These are phyloP conservation scores for Dendronephthya gigantea DNA, from an alignment of 64 coral and sea anemone species.

Conservation along the genomic window DNA sequence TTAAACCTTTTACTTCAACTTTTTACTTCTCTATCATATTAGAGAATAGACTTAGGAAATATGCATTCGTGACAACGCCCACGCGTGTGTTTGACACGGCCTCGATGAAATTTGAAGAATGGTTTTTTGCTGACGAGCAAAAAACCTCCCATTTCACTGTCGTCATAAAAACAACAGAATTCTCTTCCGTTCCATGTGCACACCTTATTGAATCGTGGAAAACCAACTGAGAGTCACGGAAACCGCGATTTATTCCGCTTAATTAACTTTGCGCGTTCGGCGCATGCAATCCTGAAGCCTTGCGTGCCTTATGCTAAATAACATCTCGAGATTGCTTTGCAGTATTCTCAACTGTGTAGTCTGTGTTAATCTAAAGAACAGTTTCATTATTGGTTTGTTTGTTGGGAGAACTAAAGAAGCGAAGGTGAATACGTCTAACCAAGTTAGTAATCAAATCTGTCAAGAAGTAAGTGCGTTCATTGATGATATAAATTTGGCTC, in stretches of 20 bases:
- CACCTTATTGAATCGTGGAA: not conserved
- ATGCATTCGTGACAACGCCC: too few species aligned
- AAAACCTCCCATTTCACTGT: not conserved
- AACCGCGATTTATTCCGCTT: not conserved
- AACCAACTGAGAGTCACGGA: not conserved
- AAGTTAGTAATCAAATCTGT: too few species aligned
- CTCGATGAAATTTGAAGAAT: not conserved
- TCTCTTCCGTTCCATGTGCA: not conserved
- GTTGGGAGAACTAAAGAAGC: too few species aligned
- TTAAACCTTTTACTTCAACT: too few species aligned
- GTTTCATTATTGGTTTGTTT: too few species aligned
- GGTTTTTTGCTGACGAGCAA: not conserved
- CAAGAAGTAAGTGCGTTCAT: too few species aligned
- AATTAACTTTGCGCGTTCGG: not conserved
- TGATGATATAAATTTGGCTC: not conserved
- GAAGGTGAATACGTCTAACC: too few species aligned
- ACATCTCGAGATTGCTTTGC: not conserved
- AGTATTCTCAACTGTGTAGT: too few species aligned
- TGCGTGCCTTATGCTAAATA: not conserved
- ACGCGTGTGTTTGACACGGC: too few species aligned
- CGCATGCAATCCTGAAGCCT: not conserved
- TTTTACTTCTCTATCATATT: too few species aligned
- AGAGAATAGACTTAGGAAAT: too few species aligned
- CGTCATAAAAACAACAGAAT: not conserved
- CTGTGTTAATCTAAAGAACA: too few species aligned